Conservation (phyloP, 1,140 invertebrate species). For the Cydia fagiglandana region DNA sequence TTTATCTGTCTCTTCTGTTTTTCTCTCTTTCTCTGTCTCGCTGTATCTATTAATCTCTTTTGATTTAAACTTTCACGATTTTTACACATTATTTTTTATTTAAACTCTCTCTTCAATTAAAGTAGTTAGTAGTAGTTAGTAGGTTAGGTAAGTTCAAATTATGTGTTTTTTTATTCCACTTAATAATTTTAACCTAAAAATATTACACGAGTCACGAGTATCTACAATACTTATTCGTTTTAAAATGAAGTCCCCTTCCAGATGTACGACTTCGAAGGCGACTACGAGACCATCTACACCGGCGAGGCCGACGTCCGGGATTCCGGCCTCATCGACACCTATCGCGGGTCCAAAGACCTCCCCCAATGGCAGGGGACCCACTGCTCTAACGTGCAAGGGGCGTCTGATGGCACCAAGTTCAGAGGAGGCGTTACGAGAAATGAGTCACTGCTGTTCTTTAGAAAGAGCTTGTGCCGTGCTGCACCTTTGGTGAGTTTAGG, state of each 20-base stretch:
- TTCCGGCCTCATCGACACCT: slow-evolving; percentile 87
- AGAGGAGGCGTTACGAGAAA: slow-evolving; percentile 84
- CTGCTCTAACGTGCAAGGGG: slow-evolving; percentile 88
- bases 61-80: too few species aligned
- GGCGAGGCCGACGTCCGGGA: slow-evolving; percentile 81
- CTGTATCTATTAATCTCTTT: too few species aligned
- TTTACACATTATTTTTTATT: too few species aligned
- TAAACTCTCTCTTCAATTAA: too few species aligned
- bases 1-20: too few species aligned
- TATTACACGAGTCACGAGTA: too few species aligned
- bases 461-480: slow-evolving; percentile 90
- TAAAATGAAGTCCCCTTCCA: slow-evolving; percentile 54
- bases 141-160: too few species aligned
- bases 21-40: too few species aligned
- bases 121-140: too few species aligned
- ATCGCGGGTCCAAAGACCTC: slow-evolving; percentile 84
- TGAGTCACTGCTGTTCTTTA: slow-evolving; percentile 86
- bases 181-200: too few species aligned
- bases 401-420: slow-evolving; percentile 93
- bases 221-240: neutral
- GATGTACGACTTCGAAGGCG: slow-evolving; percentile 93
- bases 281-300: slow-evolving; percentile 89
- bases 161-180: too few species aligned
- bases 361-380: slow-evolving; percentile 87
- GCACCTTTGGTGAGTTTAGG: slow-evolving; percentile 83